A percentile compares a stretch with the other conserved stretches of the same genome.
Conservation (phyloP, 2,888 invertebrate genomes). For the Steinernema hermaphroditum region DNA sequence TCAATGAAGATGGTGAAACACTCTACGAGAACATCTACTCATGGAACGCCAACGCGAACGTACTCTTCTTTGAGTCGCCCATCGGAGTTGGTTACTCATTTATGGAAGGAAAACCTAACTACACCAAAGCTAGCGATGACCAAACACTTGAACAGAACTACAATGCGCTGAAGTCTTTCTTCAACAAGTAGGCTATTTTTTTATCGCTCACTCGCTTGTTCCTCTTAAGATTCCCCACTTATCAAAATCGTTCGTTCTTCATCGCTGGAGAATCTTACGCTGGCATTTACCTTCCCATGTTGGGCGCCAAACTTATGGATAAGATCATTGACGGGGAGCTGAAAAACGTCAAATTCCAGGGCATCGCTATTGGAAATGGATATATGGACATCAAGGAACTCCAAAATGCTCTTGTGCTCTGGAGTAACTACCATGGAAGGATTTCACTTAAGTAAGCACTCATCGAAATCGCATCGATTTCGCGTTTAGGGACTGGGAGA, state of each 20-base stretch:
- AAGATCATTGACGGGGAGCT: conserved; percentile 34
- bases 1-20: conserved; percentile 58
- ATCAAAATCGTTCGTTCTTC: background rate
- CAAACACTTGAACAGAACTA: conserved; percentile 68
- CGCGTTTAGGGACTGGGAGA: conserved; percentile 36
- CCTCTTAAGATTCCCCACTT: background rate
- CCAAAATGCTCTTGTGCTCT: conserved; percentile 56
- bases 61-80: conserved; percentile 70
- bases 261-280: no score
- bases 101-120: conserved; percentile 34
- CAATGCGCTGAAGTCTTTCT: conserved; percentile 69
- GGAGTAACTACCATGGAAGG: conserved; percentile 61
- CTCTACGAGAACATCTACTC: conserved; percentile 64
- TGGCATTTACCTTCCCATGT: conserved; percentile 69
- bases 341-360: conserved; percentile 50
- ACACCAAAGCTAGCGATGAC: conserved; percentile 51
- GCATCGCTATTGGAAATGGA: conserved; percentile 65
- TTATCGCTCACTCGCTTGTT: background rate
- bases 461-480: background rate
- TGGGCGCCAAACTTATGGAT: conserved; percentile 41
- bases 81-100: conserved; percentile 66
- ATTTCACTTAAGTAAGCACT: conserved; percentile 52
- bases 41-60: conserved; percentile 69
- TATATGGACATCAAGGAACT: conserved; percentile 59
- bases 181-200: conserved; percentile 44